Base-by-base conservation (phyloP, 2,888 invertebrate genomes). In the Eupithecia exiguata region DNA sequence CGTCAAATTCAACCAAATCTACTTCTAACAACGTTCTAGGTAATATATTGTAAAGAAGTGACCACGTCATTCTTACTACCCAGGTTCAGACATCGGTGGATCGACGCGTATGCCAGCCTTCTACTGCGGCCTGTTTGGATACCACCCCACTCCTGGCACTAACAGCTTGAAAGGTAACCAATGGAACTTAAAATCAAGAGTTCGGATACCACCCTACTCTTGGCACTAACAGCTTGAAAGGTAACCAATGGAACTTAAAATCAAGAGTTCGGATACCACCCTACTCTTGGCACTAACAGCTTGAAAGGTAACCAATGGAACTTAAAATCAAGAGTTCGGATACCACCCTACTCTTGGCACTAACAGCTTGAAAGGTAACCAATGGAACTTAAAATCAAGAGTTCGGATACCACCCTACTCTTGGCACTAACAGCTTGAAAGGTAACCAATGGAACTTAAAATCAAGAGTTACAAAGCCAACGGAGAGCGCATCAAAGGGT, bases 51-150 rank as follows among this genome's bases (percentile, higher is more conserved):
- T 14, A 25, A 21, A 21, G 21, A 12, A 21, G 21, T 53, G 53
- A 53, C 3, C 3, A 53, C 10, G 5, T 21, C 0, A 25, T 58
- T 58, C 5, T 58, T 25, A 25, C 1, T 21, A 12, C 21, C 10
- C 81, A 96, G 96, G 96, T 69, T 97, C 97, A 0, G 99, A 99
- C 87, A 97, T 99, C 77, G 99, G 99, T 9, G 99, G 99, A 0
- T 99, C 99, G 5, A 97, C 98, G 66, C 95, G 99, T 69, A 98
- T 98, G 95, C 99, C 99, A 1, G 96, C 97, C 0, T 98, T 97
- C 88, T 98, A 97, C 93, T 98, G 98, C 91, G 98, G 98, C 30
- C 93, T 98, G 81, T 98, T 97, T 89, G 98, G 98, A 3, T 97
- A 98, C 85, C 98, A 98, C 87, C 96, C 97, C 0, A 96, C 96